phyloP scores from a whole-genome alignment of 1,140 invertebrate species.

The Contarinia nasturtii region DNA sequence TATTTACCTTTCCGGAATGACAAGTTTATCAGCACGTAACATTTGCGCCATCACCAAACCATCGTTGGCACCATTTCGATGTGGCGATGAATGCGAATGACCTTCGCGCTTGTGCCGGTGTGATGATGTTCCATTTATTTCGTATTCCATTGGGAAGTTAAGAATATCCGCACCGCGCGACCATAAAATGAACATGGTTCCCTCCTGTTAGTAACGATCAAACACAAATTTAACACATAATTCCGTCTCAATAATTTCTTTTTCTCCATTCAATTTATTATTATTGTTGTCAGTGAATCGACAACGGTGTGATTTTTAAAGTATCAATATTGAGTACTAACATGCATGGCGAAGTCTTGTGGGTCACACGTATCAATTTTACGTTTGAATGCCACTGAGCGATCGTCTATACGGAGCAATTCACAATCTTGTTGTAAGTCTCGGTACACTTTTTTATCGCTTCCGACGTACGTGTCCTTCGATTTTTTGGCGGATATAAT shows the following conservation, averaged over 20 bases:
- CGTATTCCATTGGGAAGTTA: slow-evolving; percentile 6
- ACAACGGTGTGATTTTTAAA: background rate
- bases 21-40: slow-evolving; percentile 20
- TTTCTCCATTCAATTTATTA: too few relatives aligned
- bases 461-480: slow-evolving; percentile 58
- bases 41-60: slow-evolving; percentile 21
- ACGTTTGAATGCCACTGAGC: slow-evolving; percentile 50
- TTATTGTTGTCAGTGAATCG: too few relatives aligned
- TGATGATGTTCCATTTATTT: background rate
- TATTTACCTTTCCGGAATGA: slow-evolving; percentile 26
- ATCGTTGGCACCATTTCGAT: slow-evolving; percentile 15
- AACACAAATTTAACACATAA: background rate
- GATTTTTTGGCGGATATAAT: too few relatives aligned
- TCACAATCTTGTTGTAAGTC: slow-evolving; percentile 69
- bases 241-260: too few relatives aligned
- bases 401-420: slow-evolving; percentile 38
- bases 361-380: slow-evolving; percentile 85
- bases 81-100: slow-evolving; percentile 18
- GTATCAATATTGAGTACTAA: slow-evolving; percentile 19
- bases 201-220: slow-evolving; percentile 29
- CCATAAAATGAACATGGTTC: slow-evolving; percentile 51
- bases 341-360: slow-evolving; percentile 74
- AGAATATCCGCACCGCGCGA: slow-evolving; percentile 32
- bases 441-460: slow-evolving; percentile 38
- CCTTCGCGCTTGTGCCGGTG: slow-evolving; percentile 54